Conservation (phyloP, 2,797 vertebrate genomes). For the Pseudochirops corinnae region DNA sequence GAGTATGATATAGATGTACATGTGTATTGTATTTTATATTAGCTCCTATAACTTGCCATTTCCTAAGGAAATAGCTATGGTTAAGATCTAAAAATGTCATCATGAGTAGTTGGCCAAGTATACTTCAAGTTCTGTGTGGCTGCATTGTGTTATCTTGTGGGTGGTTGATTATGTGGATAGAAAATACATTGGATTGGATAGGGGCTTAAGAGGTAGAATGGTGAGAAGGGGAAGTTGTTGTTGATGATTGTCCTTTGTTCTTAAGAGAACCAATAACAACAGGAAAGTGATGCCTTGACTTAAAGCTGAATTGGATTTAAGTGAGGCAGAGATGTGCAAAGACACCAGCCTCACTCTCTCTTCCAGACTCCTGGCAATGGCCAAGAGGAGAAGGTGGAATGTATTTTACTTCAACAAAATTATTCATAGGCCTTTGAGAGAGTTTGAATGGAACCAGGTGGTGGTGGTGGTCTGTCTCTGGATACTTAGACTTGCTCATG, state of each 20-base stretch:
- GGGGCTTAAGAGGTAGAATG: not conserved
- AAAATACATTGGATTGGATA: not conserved
- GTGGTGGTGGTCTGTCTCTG: not conserved
- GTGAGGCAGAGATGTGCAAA: no score
- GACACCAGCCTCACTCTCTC: no score
- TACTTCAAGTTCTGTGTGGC: not conserved
- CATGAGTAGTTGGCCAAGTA: not conserved
- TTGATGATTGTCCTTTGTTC: no score
- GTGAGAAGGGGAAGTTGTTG: no score
- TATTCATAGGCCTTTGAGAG: not conserved
- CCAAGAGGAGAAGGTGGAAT: no score
- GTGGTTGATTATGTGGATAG: not conserved
- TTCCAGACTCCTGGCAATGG: no score
- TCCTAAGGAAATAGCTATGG: not conserved
- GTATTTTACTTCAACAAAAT: no score
- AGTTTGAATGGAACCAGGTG: not conserved
- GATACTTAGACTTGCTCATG: not conserved
- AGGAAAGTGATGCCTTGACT: no score
- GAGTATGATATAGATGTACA: not conserved
- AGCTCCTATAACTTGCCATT: not conserved
- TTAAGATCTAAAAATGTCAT: not conserved
- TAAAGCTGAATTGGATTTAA: no score
- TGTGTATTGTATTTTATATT: not conserved
- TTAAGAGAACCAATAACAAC: no score
- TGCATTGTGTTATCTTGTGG: not conserved